Evolutionary conservation across 2,888 invertebrate genomes (phyloP), one percentile per base, ranked within the genome.

Genomic region (Zhuqinia jingwanae): DNA sequence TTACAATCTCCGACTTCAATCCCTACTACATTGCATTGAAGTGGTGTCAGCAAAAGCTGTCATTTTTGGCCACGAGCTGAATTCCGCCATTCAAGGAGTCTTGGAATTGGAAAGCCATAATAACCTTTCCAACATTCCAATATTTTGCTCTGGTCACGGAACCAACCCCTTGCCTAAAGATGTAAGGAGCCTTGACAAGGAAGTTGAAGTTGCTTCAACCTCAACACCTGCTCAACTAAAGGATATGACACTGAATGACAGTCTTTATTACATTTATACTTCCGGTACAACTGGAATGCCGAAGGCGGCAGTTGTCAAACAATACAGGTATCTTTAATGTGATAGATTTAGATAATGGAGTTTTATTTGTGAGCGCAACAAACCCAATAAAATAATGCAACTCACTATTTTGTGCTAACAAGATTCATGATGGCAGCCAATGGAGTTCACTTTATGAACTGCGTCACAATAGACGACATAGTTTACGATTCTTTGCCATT

Each of bases 261-360:
- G 95, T 91, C 93, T 99, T 79, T 94, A 99, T 58, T 99, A 98
- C 92, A 98, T 99, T 92, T 99, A 98, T 93, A 99, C 99, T 0
- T 99, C 98, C 58, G 99, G 99, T 45, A 99, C 99, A 0, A 99
- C 99, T 0, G 99, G 99, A 15, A 91, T 89, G 56, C 90, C 90
- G 0, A 91, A 91, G 60, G 90, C 90, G 8, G 91, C 90, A 0
- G 85, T 90, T 10, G 88, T 90, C n/a, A 90, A 90, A 36, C 89
- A 90, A 11, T 88, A 86, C 58, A 45, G 90, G 89, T 89, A 83
- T 15, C n/a, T n/a, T n/a, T n/a, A n/a, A n/a, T n/a, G n/a, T n/a
- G n/a, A n/a, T n/a, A n/a, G n/a, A n/a, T n/a, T n/a, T n/a, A n/a
- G n/a, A n/a, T n/a, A n/a, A n/a, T n/a, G n/a, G n/a, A n/a, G n/a